Evolutionary conservation across 2,888 invertebrate species (phyloP), one percentile per base, ranked within the genome.

Genomic region (Zele albiditarsus): DNA sequence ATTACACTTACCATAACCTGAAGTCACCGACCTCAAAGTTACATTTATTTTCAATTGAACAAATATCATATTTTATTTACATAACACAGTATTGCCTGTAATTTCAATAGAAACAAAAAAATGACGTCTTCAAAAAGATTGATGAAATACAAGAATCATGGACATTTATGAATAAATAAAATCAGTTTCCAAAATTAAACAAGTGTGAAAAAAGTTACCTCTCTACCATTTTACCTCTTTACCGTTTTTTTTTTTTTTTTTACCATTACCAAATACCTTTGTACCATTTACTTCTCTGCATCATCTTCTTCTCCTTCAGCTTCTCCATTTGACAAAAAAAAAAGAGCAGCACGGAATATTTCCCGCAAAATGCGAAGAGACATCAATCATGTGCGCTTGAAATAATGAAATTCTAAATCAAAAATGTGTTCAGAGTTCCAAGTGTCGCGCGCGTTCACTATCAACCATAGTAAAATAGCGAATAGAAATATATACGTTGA

Each of bases 401-500:
- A 8, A 38, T 2, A 12, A 38, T 38, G 2, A 38, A 38, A 38
- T 12, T 2, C 12, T 38, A 12, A 38, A 38, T 53, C 16, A 46
- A 46, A 46, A 53, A 53, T 20, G 5, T 20, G n/a, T 53, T 3
- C n/a, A 20, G 20, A 23, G 1, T 1, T n/a, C 10, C 1, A 20
- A 53, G 3, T 14, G 5, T n/a, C n/a, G 16, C 46, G 5, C n/a
- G 46, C 8, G 20, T 20, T 53, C 53, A 10, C 53, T 10, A 53
- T 53, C n/a, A 23, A 53, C 23, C 20, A n/a, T 4, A 46, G 46
- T 23, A 60, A 75, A 77, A 58, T 3, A 69, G 60, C 25, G 62
- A 27, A 71, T 65, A 67, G 42, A n/a, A 31, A 16, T 16, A 2
- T 0, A 27, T 53, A 10, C 53, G 60, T 33, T 4, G 20, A 28